A percentile compares a stretch with the other conserved stretches of the same genome.
phyloP scores from a whole-genome alignment of 2,113 vertebrate species.

The Amphiprion percula region DNA sequence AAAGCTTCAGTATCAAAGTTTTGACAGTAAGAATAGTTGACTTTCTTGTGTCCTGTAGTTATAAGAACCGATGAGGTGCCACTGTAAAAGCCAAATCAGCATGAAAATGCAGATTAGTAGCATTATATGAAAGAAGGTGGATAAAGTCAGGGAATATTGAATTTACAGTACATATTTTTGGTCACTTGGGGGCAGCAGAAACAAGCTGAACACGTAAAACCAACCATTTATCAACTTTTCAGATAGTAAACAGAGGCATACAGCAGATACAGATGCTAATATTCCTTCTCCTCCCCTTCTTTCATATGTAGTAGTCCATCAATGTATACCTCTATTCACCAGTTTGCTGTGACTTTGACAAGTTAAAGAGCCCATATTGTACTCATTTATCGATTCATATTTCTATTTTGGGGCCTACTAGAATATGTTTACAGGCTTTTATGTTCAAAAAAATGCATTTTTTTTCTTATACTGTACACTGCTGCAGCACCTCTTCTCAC shows the following conservation, averaged over 20 bases:
- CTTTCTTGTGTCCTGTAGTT: background rate
- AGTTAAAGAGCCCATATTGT: too few relatives aligned
- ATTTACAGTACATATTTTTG: background rate
- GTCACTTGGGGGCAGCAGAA: constrained; percentile 12
- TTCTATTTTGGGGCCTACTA: too few relatives aligned
- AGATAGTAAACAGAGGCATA: background rate
- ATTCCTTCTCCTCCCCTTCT: too few relatives aligned
- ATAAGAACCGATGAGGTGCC: constrained; percentile 37
- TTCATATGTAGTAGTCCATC: background rate
- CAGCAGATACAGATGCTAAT: background rate
- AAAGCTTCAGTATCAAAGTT: constrained; percentile 39
- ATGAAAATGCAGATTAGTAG: background rate
- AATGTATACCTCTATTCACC: background rate
- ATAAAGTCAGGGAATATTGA: background rate
- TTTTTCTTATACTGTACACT: too few relatives aligned
- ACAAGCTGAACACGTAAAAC: background rate
- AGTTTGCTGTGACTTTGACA: too few relatives aligned
- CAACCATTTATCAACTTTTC: background rate
- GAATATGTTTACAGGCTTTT: too few relatives aligned
- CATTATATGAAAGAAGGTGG: background rate
- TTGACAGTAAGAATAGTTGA: constrained; percentile 31
- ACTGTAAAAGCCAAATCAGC: background rate
- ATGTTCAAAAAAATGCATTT: too few relatives aligned
- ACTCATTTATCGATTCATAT: too few relatives aligned
- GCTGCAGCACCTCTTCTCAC: too few relatives aligned